Conservation (phyloP, 2,113 vertebrate species). For the Erythrocercus mccallii region DNA sequence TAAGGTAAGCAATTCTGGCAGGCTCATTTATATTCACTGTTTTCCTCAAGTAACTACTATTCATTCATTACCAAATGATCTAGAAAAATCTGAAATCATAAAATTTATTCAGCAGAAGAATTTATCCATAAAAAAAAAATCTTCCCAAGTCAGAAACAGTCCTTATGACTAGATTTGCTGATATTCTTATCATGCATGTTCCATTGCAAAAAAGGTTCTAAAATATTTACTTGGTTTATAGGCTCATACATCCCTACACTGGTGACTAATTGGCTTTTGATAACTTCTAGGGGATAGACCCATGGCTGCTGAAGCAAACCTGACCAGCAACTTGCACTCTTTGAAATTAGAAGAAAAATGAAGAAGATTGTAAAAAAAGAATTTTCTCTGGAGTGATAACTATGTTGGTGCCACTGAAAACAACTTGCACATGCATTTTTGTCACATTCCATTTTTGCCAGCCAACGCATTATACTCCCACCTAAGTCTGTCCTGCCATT, state of each 20-base stretch:
- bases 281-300: not conserved
- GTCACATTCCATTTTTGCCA: conserved; percentile 27
- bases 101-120: not conserved
- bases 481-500: not conserved
- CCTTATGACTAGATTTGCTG: not conserved
- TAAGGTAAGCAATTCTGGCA: not conserved
- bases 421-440: conserved; percentile 20
- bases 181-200: not conserved
- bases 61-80: not conserved
- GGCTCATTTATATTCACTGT: not conserved
- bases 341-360: not conserved
- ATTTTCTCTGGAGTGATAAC: not conserved
- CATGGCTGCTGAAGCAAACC: not conserved
- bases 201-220: not conserved
- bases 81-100: not conserved
- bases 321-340: not conserved
- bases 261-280: not conserved
- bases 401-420: not conserved
- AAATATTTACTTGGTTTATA: not conserved
- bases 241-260: not conserved
- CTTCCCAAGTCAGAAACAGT: not conserved
- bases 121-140: not conserved
- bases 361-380: not conserved
- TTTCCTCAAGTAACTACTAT: not conserved
- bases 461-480: conserved; percentile 39